Base-by-base conservation (phyloP, 2,113 vertebrate genomes). In the Lepus americanus region DNA sequence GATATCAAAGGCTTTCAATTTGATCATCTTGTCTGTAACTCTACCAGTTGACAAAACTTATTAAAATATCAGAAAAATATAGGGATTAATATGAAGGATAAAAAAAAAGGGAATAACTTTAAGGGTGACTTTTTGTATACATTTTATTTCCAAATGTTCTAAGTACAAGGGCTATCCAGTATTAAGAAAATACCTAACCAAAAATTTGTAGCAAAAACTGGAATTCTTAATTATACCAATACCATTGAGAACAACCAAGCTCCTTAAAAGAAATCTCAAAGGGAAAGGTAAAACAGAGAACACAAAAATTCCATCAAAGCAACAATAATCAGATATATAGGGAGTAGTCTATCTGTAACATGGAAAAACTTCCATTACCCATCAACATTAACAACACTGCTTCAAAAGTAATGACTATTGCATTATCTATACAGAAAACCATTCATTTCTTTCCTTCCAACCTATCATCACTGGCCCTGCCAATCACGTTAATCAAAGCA, bases 311-410 rank as follows among this genome's bases (percentile, higher is more conserved):
- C 17, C 22, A 61, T n/a, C 11, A 33, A 49, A 16, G 53, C 29
- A 80, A 80, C 16, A 80, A 27, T 63, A 63, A 67, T 64, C 33
- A 82, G 44, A 89, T 29, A 69, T 23, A 39, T 2, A 64, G 13
- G 51, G 22, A 59, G 27, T 3, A 33, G 7, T 19, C 31, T 69
- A 20, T 51, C 66, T 90, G 20, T 67, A 80, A 80, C 27, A n/a
- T 10, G 76, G 25, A 86, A 55, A 59, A 3, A 84, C 5, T 53
- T 88, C 14, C 74, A 72, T 51, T 27, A 87, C 36, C 13, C 13
- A 51, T 36, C 80, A 92, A 88, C 17, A 94, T 80, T 84, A 88
- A 84, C 17, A 94, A 89, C 49, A 31, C 22, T 69, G 53, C n/a
- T 91, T 59, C 44, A 80, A 94, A 96, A 51, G 27, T 44, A 85